Evolutionary conservation across 2,113 vertebrate species (phyloP), one percentile per base, ranked within the genome.

Genomic region (Benitochromis conjunctus): DNA sequence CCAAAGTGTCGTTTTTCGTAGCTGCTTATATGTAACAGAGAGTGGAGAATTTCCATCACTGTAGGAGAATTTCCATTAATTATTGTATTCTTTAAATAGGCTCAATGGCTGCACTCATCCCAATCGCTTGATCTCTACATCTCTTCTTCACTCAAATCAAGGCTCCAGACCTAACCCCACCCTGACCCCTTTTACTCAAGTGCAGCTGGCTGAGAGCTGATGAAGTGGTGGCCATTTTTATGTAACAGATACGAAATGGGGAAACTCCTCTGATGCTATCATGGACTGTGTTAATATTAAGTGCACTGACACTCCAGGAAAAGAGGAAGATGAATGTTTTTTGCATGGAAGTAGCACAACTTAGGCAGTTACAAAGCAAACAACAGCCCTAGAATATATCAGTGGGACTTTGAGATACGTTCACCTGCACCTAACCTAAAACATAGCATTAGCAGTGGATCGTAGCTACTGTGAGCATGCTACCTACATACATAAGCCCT

Each of bases 241-340:
- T 90, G 80, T 88, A 91, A 89, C 84, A 41, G 64, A 89, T 90
- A 84, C 82, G 91, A 93, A 94, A 92, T 87, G 54, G 86, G 81
- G 48, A 79, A 77, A 62, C 89, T 94, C 80, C 90, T 88, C 79
- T 91, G 89, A 94, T 94, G 85, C 53, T 93, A 94, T 95, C 91
- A 84, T 77, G 78, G 74, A 51, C 77, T 31, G 82, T 69, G 87
- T 94, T 94, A 94, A 95, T 91, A 94, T 95, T 87, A 94, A 93
- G 87, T 89, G 78, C 74, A 24, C 64, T 29, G 38, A 26, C 89
- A 89, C 85, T 79, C 86, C 41, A 85, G 89, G 43, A 51, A 51
- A 76, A 86, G 77, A 53, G 82, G 89, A 69, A 80, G 46, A 81
- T 36, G 3, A 55, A 18, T 86, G 66, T 93, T 92, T 64, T 91